phyloP scores from a whole-genome alignment of 1,140 invertebrate genomes.

The Camponotus floridanus region DNA sequence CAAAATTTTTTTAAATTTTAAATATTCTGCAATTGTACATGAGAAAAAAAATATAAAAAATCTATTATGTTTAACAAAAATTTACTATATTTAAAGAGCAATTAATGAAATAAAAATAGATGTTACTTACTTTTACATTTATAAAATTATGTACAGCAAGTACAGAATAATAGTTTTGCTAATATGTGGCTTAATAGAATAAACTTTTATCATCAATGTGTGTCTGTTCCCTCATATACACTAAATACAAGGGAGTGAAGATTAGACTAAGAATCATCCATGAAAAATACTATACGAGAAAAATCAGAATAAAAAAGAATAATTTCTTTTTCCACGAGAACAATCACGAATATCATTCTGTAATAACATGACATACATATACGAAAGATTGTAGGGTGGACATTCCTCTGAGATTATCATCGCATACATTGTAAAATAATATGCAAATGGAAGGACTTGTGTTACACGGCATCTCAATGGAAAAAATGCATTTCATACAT shows the following conservation, averaged over 20 bases:
- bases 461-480: slow-evolving; percentile 6
- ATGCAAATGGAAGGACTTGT: slow-evolving; percentile 47
- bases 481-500: slow-evolving; percentile 61
- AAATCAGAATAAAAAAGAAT: background rate
- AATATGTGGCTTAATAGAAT: background rate
- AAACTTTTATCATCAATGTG: background rate
- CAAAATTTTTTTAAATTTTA: background rate
- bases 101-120: slow-evolving; percentile 19
- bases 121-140: background rate
- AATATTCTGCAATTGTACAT: background rate
- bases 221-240: background rate
- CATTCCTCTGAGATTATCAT: slow-evolving; percentile 51
- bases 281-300: slow-evolving; percentile 3
- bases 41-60: background rate
- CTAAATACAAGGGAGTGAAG: background rate
- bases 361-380: slow-evolving; percentile 45
- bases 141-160: background rate
- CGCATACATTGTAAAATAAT: slow-evolving; percentile 41
- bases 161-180: background rate
- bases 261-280: slow-evolving; percentile 3
- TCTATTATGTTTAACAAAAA: background rate
- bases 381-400: slow-evolving; percentile 39
- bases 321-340: background rate
- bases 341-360: slow-evolving; percentile 47
- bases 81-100: background rate